Evolutionary conservation across 2,113 vertebrate genomes (phyloP), one percentile per base, ranked within the genome.

Genomic region (Rhea pennata): DNA sequence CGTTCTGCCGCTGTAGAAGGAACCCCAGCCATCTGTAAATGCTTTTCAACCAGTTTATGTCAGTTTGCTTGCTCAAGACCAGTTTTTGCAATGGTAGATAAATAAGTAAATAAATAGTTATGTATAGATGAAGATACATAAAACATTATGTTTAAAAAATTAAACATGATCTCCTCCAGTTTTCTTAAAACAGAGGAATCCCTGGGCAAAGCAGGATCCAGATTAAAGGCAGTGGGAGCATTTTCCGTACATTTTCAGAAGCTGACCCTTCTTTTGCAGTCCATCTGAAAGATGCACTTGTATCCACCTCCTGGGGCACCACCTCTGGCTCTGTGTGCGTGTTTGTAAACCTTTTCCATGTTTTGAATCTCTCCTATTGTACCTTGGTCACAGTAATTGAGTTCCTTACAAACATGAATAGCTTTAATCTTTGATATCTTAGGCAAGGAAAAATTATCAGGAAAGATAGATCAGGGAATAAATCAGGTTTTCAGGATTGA

Each of bases 131-230:
- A 19, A 36, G 46, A 39, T 59, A 24, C 31, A 17, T 72, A n/a
- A 42, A 54, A 48, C 6, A 8, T 40, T 54, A 67, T 58, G 29
- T 40, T 44, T 29, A 51, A 58, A 5, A 88, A 94, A 67, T 65
- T 39, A 88, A 70, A 33, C 8, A 16, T 48, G 3, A 23, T 44
- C 59, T 78, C 3, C n/a, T 70, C 46, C 24, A 26, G 15, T 92
- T 88, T 90, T 9, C 24, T 75, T 84, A 88, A 81, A 75, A 65
- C 31, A 56, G 58, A 91, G 9, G 86, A 94, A 46, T 71, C 27
- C 15, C 31, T 69, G 21, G 36, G 33, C n/a, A 64, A 79, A 95
- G 51, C 27, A 84, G 24, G 71, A 56, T 36, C 15, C 9, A 53
- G 20, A 19, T 54, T 67, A 77, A 11, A 64, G n/a, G 50, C 3